phyloP scores from a whole-genome alignment of 2,113 vertebrate genomes.

The Pterocles burchelli region DNA sequence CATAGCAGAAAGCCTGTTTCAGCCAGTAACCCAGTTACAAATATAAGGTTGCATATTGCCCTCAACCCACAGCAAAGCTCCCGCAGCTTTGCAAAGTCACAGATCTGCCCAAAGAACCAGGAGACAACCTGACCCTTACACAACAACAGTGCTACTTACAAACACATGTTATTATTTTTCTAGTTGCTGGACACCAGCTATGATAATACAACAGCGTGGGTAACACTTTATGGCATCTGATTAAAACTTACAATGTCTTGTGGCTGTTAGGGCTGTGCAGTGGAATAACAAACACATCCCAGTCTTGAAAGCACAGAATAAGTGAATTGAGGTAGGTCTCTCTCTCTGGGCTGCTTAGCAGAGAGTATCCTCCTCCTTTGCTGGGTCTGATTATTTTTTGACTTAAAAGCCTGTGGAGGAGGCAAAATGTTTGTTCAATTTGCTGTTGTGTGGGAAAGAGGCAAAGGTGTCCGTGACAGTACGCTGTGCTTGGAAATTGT shows the following conservation, averaged over 20 bases:
- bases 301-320: not conserved
- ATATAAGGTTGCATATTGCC: not conserved
- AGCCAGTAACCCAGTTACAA: not conserved
- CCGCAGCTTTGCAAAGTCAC: not conserved
- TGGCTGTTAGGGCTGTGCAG: not conserved
- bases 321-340: not conserved
- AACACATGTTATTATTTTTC: not conserved
- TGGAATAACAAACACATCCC: not conserved
- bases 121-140: not conserved
- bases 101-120: not conserved
- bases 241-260: not conserved
- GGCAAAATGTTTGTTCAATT: not conserved
- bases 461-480: not conserved
- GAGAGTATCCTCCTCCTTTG: not conserved
- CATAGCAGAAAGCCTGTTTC: not conserved
- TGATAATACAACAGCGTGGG: fast-evolving
- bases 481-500: not conserved
- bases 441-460: not conserved
- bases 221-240: not conserved
- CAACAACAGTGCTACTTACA: not conserved
- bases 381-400: not conserved
- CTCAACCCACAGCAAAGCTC: not conserved
- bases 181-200: not conserved
- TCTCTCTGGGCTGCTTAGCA: not conserved
- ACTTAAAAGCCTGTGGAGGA: not conserved